These are phyloP conservation scores for Venustaconcha ellipsiformis DNA, from an alignment of 1,140 invertebrate species.

Conservation along the genomic window DNA sequence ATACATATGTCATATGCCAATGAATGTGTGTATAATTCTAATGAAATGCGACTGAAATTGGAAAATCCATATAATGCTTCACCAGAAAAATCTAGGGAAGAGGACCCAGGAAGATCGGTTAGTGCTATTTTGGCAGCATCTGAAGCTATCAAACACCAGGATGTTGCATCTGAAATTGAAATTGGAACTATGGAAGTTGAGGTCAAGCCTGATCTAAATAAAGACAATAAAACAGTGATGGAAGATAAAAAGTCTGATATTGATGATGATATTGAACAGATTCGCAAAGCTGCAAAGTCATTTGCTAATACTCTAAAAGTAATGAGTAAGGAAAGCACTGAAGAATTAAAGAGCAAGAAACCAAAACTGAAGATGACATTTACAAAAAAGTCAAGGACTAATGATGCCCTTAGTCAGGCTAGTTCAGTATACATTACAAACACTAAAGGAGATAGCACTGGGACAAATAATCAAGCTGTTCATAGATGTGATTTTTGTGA, in stretches of 20 bases:
- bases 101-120: slow-evolving; percentile 18
- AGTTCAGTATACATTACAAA: neutral
- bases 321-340: slow-evolving; percentile 18
- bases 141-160: slow-evolving; percentile 30
- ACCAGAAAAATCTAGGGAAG: slow-evolving; percentile 8
- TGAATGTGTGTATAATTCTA: slow-evolving; percentile 31
- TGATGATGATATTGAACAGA: slow-evolving; percentile 35
- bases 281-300: slow-evolving; percentile 27
- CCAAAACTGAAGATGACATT: slow-evolving; percentile 21
- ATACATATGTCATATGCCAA: too few species aligned
- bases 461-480: slow-evolving; percentile 14
- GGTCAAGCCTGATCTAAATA: slow-evolving; percentile 16
- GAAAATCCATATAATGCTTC: slow-evolving; percentile 12
- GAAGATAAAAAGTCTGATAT: slow-evolving; percentile 21
- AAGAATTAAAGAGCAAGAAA: slow-evolving; percentile 24
- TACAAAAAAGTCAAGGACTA: slow-evolving; percentile 7
- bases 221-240: neutral
- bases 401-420: neutral
- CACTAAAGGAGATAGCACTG: slow-evolving; percentile 9
- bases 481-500: slow-evolving; percentile 34
- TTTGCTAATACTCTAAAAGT: slow-evolving; percentile 26
- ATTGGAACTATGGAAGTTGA: slow-evolving; percentile 31
- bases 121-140: slow-evolving; percentile 31
- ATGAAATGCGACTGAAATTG: slow-evolving; percentile 25
- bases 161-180: slow-evolving; percentile 32